Evolutionary conservation across 2,888 invertebrate genomes (phyloP).

Genomic region (Trichogramma evanescens): DNA sequence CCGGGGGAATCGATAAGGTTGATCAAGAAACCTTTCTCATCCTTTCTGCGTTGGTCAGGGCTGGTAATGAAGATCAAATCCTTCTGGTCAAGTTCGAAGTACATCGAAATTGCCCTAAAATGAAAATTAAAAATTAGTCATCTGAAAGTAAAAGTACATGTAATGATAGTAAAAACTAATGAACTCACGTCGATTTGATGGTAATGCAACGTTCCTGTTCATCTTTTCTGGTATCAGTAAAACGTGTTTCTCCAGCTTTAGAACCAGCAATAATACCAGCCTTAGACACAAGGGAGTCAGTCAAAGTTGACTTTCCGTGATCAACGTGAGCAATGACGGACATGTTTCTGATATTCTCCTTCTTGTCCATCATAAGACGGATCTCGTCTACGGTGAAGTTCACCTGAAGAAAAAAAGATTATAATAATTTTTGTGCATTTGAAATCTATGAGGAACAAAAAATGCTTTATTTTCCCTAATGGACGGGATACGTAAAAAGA

Average conservation of each 20-base stretch:
- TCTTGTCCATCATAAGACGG: slow-evolving; percentile 99
- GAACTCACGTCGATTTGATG: slow-evolving; percentile 96
- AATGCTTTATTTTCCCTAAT: neutral
- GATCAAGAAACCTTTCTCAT: slow-evolving; percentile 94
- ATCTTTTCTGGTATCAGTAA: slow-evolving; percentile 99
- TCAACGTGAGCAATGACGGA: slow-evolving; percentile 99
- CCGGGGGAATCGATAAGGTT: slow-evolving; percentile 99
- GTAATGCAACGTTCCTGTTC: slow-evolving; percentile 99
- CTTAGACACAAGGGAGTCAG: slow-evolving; percentile 98
- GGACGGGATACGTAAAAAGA: neutral
- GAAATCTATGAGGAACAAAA: neutral
- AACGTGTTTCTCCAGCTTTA: slow-evolving; percentile 97
- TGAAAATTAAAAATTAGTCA: neutral
- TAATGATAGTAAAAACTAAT: slow-evolving; percentile 10
- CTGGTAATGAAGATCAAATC: slow-evolving; percentile 91
- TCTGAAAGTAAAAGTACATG: slow-evolving; percentile 5
- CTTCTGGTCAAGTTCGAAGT: slow-evolving; percentile 91
- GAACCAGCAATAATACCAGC: slow-evolving; percentile 99
- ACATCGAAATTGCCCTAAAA: slow-evolving; percentile 96
- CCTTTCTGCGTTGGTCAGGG: slow-evolving; percentile 84
- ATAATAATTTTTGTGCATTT: neutral
- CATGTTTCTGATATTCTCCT: slow-evolving; percentile 99
- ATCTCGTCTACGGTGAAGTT: slow-evolving; percentile 99
- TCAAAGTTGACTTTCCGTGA: slow-evolving; percentile 99
- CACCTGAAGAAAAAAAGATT: slow-evolving; percentile 62